phyloP scores from a whole-genome alignment of 1,140 invertebrate species.

The Drosophila bocki region DNA sequence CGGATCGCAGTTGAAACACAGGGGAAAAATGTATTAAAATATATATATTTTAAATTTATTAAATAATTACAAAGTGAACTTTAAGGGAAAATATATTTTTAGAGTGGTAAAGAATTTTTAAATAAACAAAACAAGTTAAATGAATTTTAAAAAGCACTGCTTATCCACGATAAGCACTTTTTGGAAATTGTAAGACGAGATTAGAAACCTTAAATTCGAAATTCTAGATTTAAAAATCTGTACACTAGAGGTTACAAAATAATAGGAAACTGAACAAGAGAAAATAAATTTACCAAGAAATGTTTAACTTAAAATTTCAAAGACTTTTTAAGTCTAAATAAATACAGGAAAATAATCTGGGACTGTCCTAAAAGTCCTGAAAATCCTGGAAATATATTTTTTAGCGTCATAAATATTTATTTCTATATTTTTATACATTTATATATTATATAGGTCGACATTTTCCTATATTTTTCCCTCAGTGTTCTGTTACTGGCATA shows the following conservation, averaged over 20 bases:
- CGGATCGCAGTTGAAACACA: slow-evolving; percentile 30
- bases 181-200: neutral
- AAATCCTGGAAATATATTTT: neutral
- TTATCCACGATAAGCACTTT: neutral
- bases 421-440: neutral
- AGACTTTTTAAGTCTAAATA: neutral
- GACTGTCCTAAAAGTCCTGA: neutral
- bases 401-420: neutral
- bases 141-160: neutral
- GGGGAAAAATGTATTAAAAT: neutral
- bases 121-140: neutral
- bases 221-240: neutral
- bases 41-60: neutral
- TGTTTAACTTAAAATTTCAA: neutral
- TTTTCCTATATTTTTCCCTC: neutral
- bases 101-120: neutral
- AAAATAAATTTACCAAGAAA: neutral
- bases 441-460: neutral
- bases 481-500: slow-evolving; percentile 44
- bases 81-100: neutral
- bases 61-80: fast-evolving
- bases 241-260: neutral
- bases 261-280: neutral
- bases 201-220: neutral
- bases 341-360: neutral